These are phyloP conservation scores for Pachyuromys duprasi DNA, from an alignment of 2,797 vertebrate species.

Conservation along the genomic window DNA sequence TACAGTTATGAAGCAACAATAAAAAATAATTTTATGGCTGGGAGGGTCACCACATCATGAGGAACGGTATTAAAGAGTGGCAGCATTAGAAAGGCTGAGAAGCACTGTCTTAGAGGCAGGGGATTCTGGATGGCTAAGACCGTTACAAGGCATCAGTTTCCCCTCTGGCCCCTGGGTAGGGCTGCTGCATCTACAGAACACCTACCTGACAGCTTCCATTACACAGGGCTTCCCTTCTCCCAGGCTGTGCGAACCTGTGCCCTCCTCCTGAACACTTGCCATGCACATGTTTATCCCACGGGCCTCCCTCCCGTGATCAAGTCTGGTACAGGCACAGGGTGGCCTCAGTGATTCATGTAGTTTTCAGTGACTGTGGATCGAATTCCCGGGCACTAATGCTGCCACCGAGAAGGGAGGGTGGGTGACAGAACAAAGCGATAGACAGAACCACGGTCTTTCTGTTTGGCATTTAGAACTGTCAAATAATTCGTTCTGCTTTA, in stretches of 20 bases:
- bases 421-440: too few relatives aligned
- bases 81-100: too few relatives aligned
- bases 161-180: background rate
- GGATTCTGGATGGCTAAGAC: background rate
- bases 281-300: background rate
- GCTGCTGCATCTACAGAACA: background rate
- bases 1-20: too few relatives aligned
- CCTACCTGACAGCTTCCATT: background rate
- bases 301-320: fast-evolving
- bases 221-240: background rate
- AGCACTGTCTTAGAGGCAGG: background rate
- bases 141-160: background rate
- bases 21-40: too few relatives aligned
- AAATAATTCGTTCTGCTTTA: background rate
- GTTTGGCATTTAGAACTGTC: background rate
- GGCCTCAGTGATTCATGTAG: background rate
- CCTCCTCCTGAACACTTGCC: background rate
- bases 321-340: background rate
- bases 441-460: background rate
- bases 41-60: too few relatives aligned
- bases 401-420: background rate
- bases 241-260: background rate
- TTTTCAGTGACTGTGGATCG: background rate
- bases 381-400: background rate
- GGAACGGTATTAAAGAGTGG: too few relatives aligned